These are phyloP conservation scores for Neoascia interrupta DNA, from an alignment of 2,888 invertebrate genomes.

Conservation along the genomic window DNA sequence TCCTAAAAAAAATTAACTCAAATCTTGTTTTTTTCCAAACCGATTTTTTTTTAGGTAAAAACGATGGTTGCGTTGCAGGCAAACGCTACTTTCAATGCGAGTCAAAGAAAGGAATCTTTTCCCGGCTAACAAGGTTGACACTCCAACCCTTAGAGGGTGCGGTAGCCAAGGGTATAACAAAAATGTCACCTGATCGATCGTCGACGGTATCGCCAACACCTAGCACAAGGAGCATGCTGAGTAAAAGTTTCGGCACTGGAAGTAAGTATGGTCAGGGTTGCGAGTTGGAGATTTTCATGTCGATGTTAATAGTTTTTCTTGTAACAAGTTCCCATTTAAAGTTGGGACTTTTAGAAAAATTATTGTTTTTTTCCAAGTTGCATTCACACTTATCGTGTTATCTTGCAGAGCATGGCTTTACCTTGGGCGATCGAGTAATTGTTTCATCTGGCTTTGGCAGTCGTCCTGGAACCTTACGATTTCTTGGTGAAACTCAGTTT, in stretches of 20 bases:
- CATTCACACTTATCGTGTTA: neutral
- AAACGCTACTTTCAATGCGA: constrained; percentile 96
- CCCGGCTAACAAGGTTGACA: constrained; percentile 91
- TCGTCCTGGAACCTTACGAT: constrained; percentile 92
- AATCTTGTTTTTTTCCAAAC: neutral
- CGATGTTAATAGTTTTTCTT: neutral
- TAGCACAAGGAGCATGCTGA: constrained; percentile 76
- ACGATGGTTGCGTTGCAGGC: constrained; percentile 96
- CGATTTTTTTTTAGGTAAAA: constrained; percentile 86
- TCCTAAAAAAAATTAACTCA: neutral
- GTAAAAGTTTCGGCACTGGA: constrained; percentile 76
- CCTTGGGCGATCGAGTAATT: constrained; percentile 94
- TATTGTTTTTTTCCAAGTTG: neutral
- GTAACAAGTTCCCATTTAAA: neutral
- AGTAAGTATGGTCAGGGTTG: constrained; percentile 73
- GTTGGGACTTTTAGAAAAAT: neutral
- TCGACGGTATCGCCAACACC: constrained; percentile 78
- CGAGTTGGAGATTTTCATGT: too few species aligned
- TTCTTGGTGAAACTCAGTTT: constrained; percentile 93
- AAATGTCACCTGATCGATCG: constrained; percentile 77
- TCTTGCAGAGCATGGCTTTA: constrained; percentile 83
- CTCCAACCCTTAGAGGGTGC: constrained; percentile 84
- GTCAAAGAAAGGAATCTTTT: constrained; percentile 95
- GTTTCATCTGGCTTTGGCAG: constrained; percentile 92
- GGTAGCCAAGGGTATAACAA: constrained; percentile 74